Percentiles rank a stretch among this genome's conserved stretches.
These are phyloP conservation scores for Champsocephalus esox DNA, from an alignment of 2,797 vertebrate species.

Conservation along the genomic window DNA sequence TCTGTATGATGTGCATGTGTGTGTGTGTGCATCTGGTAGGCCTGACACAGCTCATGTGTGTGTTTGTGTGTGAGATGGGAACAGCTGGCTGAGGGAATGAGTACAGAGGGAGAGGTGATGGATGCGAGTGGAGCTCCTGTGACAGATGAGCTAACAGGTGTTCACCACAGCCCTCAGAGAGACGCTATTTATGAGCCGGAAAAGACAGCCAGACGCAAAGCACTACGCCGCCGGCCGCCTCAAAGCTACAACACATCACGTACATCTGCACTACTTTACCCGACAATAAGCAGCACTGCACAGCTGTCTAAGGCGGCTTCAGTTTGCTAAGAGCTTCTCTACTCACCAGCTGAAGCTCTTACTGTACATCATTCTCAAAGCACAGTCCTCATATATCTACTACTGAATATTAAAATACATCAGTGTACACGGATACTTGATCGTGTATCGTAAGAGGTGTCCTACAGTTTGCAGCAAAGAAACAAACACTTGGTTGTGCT, in stretches of 20 bases:
- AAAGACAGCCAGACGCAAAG: slow-evolving; percentile 92
- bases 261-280: slow-evolving; percentile 84
- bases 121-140: slow-evolving; percentile 95
- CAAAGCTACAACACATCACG: slow-evolving; percentile 80
- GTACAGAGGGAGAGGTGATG: slow-evolving; percentile 93
- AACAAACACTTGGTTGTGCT: background rate
- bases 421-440: background rate
- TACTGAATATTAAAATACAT: slow-evolving; percentile 10
- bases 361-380: slow-evolving; percentile 7
- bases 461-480: background rate
- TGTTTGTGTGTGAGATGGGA: slow-evolving; percentile 73
- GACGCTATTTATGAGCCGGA: slow-evolving; percentile 96
- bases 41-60: slow-evolving; percentile 47
- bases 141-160: slow-evolving; percentile 99
- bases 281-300: slow-evolving; percentile 26
- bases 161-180: slow-evolving; percentile 96
- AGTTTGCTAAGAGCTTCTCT: slow-evolving; percentile 16
- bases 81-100: slow-evolving; percentile 92
- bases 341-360: slow-evolving; percentile 1
- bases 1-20: slow-evolving; percentile 32
- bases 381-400: slow-evolving; percentile 1
- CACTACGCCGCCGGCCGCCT: slow-evolving; percentile 85
- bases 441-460: background rate
- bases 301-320: slow-evolving; percentile 3
- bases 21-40: slow-evolving; percentile 42